Base-by-base conservation (phyloP, 2,888 invertebrate species). In the Pelosia muscerda region DNA sequence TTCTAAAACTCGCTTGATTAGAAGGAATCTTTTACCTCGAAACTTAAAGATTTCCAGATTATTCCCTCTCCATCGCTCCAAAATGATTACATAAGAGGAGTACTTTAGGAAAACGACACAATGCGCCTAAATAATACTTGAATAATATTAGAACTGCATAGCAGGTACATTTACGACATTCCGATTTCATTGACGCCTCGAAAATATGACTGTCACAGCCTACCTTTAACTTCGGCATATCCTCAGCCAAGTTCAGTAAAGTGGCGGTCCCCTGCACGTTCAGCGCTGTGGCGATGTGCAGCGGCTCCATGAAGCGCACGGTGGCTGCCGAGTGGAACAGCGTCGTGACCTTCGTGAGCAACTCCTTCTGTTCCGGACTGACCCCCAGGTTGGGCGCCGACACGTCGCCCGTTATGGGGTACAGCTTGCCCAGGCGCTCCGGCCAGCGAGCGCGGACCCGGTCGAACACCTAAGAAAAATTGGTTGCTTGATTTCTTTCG, bases 301-400 rank as follows among this genome's bases (percentile, higher is more conserved):
- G 95, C 0, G 97, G 97, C 86, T 99, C 99, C 81, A 99, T 98
- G 88, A 99, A 99, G 81, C 97, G 96, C 23, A 99, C 98, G 0
- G 99, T 99, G 0, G 99, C 99, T 0, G 99, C 99, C 26, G 98
- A 98, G 90, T 99, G 99, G 91, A 99, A 98, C 65, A 99, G 97
- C 19, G 98, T 96, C 53, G 98, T 96, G 19, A 98, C 97, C 60
- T 96, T 96, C 8, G 96, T 95, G 22, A 98, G 88, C 72, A 96
- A 91, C 56, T 92, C 90, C 65, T 96, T 96, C 85, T 98, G 97
- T 6, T 96, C 95, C 0, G 95, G 89, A 69, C 95, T 96, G 62
- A 98, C 95, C 13, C 98, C 98, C 31, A 98, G 92, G 73, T 96
- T 96, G 0, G 96, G 96, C 23, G 96, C 92, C 0, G 96, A 96